A percentile compares a stretch with the other conserved stretches of the same genome.
phyloP scores from a whole-genome alignment of 2,888 invertebrate genomes.

The Sinopyrophorus schimmeli region DNA sequence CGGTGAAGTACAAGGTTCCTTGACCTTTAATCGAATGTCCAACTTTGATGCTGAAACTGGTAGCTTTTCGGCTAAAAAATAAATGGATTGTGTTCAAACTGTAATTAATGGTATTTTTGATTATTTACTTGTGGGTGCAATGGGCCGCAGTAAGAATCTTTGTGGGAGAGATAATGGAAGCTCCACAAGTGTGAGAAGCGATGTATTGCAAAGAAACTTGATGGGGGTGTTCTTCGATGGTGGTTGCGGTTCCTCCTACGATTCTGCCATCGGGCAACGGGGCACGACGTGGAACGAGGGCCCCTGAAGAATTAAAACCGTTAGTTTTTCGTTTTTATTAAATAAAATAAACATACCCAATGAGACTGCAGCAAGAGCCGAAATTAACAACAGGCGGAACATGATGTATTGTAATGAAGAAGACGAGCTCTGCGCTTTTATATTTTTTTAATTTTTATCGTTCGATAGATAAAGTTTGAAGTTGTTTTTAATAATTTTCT shows the following conservation, averaged over 20 bases:
- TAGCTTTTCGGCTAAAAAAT: neutral
- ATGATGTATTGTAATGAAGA: too few species aligned
- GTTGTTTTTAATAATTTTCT: too few species aligned
- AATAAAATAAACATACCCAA: too few species aligned
- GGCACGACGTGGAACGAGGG: too few species aligned
- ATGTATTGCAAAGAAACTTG: slow-evolving; percentile 59
- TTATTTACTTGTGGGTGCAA: slow-evolving; percentile 48
- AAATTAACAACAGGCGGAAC: too few species aligned
- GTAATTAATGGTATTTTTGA: neutral
- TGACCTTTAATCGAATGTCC: neutral
- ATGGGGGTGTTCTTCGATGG: slow-evolving; percentile 60
- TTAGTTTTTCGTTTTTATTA: too few species aligned
- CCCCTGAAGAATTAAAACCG: too few species aligned
- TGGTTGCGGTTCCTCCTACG: slow-evolving; percentile 57
- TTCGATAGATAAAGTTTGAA: too few species aligned
- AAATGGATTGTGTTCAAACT: neutral
- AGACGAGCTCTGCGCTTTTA: too few species aligned
- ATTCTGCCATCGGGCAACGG: slow-evolving; percentile 52
- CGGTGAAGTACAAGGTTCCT: too few species aligned
- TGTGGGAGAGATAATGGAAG: slow-evolving; percentile 57
- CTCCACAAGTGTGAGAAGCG: slow-evolving; percentile 60
- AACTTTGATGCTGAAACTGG: neutral
- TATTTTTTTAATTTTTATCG: too few species aligned
- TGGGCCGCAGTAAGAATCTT: slow-evolving; percentile 61
- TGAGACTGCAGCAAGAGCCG: too few species aligned